Base-by-base conservation (phyloP, 2,797 vertebrate genomes). In the Crocidura indochinensis region DNA sequence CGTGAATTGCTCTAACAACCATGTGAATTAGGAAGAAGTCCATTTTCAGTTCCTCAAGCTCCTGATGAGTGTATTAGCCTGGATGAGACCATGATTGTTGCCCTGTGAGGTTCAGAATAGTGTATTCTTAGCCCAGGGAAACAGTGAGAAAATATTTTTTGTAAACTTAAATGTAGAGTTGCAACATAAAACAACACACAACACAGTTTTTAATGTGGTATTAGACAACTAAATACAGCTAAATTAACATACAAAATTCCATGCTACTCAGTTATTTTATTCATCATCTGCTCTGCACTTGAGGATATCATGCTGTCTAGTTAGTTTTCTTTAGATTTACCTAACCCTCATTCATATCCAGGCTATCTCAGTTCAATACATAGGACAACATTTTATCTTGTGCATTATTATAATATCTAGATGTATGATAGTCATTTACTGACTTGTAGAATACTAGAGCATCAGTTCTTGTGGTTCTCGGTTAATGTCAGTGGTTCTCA, bases 241-340 rank as follows among this genome's bases (percentile, higher is more conserved):
- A 47, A 88, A 24, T 27, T 87, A 91, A 86, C 5, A 10, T 76
- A 88, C 24, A 87, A 76, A 83, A 56, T 46, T n/a, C 53, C 44
- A 29, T 27, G 38, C 64, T 91, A 62, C 20, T 27, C 46, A 82
- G 44, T 62, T 9, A 56, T 73, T 6, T 77, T 69, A 80, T 38
- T 73, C 31, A 67, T 77, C 31, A 1, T 69, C 65, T 78, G 51
- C 1, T 69, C 65, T 78, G 60, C 1, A 74, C 20, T 74, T 91
- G 67, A 84, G 53, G 84, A 26, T 65, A 87, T 69, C 75, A 0
- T 80, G 4, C 38, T 20, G 0, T 6, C 4, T 38, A 72, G 60
- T 85, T 77, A 24, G 11, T 73, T 84, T 92, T 75, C 49, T 76
- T 6, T 80, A 67, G 69, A 76, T 38, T 38, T 83, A 72, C 17